Percentiles rank a stretch among this genome's conserved stretches.
Conservation (phyloP, 2,113 vertebrate genomes). For the Peromyscus leucopus region DNA sequence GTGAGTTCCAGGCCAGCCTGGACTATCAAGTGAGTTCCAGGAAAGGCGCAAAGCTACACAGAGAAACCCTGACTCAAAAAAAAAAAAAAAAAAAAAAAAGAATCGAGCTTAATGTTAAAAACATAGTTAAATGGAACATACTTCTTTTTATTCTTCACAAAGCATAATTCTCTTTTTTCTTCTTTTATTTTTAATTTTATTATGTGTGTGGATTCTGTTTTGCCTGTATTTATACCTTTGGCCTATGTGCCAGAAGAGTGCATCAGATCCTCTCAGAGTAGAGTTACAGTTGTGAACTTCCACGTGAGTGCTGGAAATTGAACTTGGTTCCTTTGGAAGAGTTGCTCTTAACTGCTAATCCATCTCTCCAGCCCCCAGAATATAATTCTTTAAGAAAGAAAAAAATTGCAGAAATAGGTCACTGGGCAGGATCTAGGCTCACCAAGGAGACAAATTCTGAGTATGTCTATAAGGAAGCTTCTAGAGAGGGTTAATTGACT, state of each 20-base stretch:
- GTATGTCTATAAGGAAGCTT: neutral
- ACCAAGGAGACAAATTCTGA: neutral
- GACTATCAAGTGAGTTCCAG: too few relatives aligned
- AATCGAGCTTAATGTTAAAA: conserved; percentile 8
- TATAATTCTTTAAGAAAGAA: conserved; percentile 16
- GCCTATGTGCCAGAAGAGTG: neutral
- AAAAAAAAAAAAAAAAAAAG: neutral
- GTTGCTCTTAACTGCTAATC: neutral
- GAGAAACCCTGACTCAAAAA: too few relatives aligned
- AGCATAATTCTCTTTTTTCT: neutral
- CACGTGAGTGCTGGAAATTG: neutral
- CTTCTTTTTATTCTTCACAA: neutral
- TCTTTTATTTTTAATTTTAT: conserved; percentile 5
- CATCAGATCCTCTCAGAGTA: neutral
- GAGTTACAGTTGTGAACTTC: neutral
- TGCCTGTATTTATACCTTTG: neutral
- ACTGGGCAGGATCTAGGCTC: neutral
- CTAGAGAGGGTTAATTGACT: neutral
- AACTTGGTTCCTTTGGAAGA: neutral
- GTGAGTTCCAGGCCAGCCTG: too few relatives aligned
- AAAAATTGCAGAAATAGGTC: neutral
- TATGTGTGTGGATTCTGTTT: neutral
- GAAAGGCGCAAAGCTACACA: too few relatives aligned
- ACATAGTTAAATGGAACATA: neutral
- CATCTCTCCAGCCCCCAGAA: neutral